phyloP scores from a whole-genome alignment of 2,888 invertebrate species.

The Noctua comes region DNA sequence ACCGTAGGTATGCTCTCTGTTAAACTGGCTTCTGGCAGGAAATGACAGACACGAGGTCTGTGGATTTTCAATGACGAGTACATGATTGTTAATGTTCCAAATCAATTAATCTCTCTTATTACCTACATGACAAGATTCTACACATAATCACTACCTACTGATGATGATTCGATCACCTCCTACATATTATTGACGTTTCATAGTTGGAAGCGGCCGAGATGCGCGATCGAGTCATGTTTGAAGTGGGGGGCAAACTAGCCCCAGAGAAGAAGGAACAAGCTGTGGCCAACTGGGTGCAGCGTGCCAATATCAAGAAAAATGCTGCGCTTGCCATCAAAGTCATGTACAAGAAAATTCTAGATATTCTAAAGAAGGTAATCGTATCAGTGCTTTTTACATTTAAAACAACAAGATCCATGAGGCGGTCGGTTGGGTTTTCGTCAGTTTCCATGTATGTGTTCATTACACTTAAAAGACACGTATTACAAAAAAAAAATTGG shows the following conservation, averaged over 20 bases:
- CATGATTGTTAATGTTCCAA: neutral
- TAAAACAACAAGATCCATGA: neutral
- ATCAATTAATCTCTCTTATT: neutral
- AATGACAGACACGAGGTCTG: neutral
- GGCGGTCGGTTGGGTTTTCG: neutral
- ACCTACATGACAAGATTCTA: neutral
- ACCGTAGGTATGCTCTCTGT: neutral
- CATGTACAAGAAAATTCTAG: slow-evolving; percentile 91
- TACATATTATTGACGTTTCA: slow-evolving; percentile 33
- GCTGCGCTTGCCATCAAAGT: slow-evolving; percentile 92
- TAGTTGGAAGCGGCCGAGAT: slow-evolving; percentile 89
- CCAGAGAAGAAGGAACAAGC: slow-evolving; percentile 90
- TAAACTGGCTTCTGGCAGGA: neutral
- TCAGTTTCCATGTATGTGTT: neutral
- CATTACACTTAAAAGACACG: too few species aligned
- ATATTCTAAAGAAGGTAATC: slow-evolving; percentile 91
- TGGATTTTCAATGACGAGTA: neutral
- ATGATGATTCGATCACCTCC: neutral
- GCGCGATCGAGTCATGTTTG: slow-evolving; percentile 88
- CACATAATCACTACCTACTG: neutral
- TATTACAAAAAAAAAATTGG: neutral
- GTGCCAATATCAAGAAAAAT: slow-evolving; percentile 91
- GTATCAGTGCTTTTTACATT: neutral
- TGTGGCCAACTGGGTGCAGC: slow-evolving; percentile 91
- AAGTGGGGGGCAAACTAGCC: slow-evolving; percentile 85